phyloP scores from a whole-genome alignment of 2,888 invertebrate genomes.

The Metellina segmentata region DNA sequence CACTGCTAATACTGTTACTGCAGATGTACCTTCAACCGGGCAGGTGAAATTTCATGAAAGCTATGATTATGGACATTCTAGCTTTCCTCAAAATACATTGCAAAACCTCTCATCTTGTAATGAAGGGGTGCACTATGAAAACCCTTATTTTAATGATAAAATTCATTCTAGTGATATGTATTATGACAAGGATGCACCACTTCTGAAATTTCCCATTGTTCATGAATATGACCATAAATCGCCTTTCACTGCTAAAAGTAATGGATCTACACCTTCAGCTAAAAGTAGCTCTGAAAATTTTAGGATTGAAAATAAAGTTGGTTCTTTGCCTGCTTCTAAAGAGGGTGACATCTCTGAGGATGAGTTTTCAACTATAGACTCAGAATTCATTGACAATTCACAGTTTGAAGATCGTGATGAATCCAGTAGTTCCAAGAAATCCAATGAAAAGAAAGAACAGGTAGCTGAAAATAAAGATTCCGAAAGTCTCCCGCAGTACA shows the following conservation, averaged over 20 bases:
- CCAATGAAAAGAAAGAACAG: background rate
- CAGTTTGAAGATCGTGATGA: background rate
- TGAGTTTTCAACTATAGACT: background rate
- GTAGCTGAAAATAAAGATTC: background rate
- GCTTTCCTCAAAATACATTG: background rate
- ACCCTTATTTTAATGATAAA: background rate
- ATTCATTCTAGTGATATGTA: background rate
- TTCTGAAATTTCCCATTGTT: slow-evolving; percentile 21
- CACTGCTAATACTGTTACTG: slow-evolving; percentile 30
- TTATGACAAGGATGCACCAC: background rate
- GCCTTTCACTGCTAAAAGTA: background rate
- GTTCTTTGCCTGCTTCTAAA: background rate
- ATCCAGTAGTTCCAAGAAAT: background rate
- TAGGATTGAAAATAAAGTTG: background rate
- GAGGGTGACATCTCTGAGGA: background rate
- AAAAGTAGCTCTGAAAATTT: background rate
- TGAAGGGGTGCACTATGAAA: background rate
- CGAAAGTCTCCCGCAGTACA: slow-evolving; percentile 46
- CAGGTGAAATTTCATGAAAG: background rate
- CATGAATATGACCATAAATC: slow-evolving; percentile 54
- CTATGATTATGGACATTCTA: background rate
- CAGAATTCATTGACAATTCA: slow-evolving; percentile 1
- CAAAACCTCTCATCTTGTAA: background rate
- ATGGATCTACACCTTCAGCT: background rate
- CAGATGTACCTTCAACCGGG: background rate